Percentiles rank a stretch among this genome's conserved stretches.
Conservation (phyloP, 1,140 invertebrate genomes). For the Portunus trituberculatus region DNA sequence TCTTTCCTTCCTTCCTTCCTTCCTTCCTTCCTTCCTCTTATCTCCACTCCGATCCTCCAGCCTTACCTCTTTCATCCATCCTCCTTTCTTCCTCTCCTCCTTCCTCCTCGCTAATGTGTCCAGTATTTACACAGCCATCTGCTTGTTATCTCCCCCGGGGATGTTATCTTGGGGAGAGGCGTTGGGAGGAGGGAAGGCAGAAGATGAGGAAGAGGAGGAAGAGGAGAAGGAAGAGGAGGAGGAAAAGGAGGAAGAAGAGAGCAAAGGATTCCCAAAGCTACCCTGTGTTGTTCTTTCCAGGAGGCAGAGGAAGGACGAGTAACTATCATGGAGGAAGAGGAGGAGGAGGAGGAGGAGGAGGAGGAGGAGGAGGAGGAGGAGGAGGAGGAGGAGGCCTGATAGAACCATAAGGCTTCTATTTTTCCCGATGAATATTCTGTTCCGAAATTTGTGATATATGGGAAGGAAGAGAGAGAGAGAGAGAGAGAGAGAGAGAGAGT, state of each 20-base stretch:
- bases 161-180: background rate
- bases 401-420: background rate
- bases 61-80: background rate
- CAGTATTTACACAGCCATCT: background rate
- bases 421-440: no score
- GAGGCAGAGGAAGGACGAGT: background rate
- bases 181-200: background rate
- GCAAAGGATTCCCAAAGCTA: background rate
- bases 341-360: slow-evolving; percentile 6
- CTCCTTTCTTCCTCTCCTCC: background rate
- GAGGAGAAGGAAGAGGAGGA: background rate
- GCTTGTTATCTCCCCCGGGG: background rate
- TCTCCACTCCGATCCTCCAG: background rate
- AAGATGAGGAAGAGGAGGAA: background rate
- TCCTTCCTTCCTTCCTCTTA: background rate
- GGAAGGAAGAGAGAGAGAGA: slow-evolving; percentile 1
- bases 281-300: background rate
- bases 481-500: slow-evolving; percentile 18
- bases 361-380: background rate
- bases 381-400: background rate
- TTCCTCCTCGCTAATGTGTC: background rate
- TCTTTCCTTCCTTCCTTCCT: background rate
- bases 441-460: no score
- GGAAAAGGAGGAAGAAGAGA: background rate
- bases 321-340: background rate